Evolutionary conservation across 2,797 vertebrate genomes (phyloP), one percentile per base, ranked within the genome.

Genomic region (Pampus argenteus): DNA sequence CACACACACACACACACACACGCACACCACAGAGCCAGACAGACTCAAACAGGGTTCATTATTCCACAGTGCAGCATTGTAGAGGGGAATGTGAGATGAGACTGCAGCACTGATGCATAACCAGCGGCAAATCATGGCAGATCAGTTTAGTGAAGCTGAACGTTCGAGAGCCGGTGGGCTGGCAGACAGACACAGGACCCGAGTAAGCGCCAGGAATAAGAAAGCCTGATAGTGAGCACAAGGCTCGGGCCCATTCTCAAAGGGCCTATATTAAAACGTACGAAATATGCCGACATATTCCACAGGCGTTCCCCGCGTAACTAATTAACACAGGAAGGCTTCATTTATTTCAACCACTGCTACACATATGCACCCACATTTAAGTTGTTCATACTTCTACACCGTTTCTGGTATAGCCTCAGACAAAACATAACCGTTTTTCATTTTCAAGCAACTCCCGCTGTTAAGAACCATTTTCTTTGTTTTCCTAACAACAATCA

Each of bases 91-190:
- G 89, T 80, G 90, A 93, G 91, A 93, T 92, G 91, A 93, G 91
- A 90, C 91, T 85, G 86, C 89, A 71, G 89, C 90, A 88, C 81
- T 90, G 92, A 92, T 92, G 93, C 93, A 92, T 90, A 92, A 93
- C 90, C 91, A 83, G 84, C 87, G 89, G 92, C 91, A 93, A 93
- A 93, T 94, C 92, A 89, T 80, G 88, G 92, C 88, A 93, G 89
- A 94, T 93, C 91, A 92, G 91, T 92, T 95, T 91, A 94, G 94
- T 88, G 90, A 78, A 90, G 91, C 91, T 90, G 89, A 94, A 92
- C 85, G 70, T 85, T 89, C 79, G 74, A 64, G 88, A 92, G 89
- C 83, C 79, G 74, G 74, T 89, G 88, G 86, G 88, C 86, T 91
- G 86, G 80, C 86, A 91, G 85, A 79, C 83, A 85, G 84, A 88